phyloP scores from a whole-genome alignment of 2,797 vertebrate species.

The Lagodon rhomboides region DNA sequence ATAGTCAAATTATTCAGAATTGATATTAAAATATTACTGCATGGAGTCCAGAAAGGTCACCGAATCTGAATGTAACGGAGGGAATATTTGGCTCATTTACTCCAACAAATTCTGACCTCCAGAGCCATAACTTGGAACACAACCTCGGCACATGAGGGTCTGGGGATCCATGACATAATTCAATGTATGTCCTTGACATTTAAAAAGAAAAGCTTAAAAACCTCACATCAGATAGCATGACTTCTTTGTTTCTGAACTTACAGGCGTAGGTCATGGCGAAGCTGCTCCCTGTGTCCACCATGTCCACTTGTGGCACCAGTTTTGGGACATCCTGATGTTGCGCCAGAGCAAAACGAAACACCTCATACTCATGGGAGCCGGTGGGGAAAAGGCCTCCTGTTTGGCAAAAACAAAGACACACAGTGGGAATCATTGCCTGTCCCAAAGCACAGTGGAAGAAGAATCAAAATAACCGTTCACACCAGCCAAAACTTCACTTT shows the following conservation, averaged over 20 bases:
- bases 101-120: background rate
- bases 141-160: background rate
- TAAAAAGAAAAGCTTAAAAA: background rate
- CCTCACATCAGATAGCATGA: background rate
- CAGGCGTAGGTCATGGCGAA: constrained; percentile 99
- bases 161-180: background rate
- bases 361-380: constrained; percentile 97
- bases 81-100: background rate
- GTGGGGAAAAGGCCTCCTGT: constrained; percentile 97
- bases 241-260: constrained; percentile 82
- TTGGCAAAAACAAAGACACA: constrained; percentile 39
- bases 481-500: background rate
- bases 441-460: background rate
- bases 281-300: constrained; percentile 98
- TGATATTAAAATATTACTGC: background rate
- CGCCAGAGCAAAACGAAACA: constrained; percentile 95
- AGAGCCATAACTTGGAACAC: background rate
- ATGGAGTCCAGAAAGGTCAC: background rate
- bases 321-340: constrained; percentile 96
- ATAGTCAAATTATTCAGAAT: background rate
- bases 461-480: background rate
- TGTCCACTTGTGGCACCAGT: constrained; percentile 97
- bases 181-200: background rate
- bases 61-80: background rate
- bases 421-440: background rate